Evolutionary conservation across 1,140 invertebrate genomes (phyloP), one percentile per base, ranked within the genome.

Genomic region (Berghia stephanieae): DNA sequence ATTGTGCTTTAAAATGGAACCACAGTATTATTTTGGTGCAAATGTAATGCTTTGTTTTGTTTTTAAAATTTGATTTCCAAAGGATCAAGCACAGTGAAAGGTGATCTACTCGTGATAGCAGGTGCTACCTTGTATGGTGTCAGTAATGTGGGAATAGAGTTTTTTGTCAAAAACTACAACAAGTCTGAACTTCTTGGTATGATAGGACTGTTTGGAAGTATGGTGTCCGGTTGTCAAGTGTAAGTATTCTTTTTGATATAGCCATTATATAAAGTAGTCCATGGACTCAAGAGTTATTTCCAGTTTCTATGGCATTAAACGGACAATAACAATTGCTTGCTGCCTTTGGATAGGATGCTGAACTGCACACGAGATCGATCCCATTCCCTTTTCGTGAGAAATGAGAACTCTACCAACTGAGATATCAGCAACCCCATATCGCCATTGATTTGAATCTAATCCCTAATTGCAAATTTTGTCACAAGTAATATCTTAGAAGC

Each of bases 101-200:
- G 95, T 27, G 95, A 96, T 86, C 93, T 96, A 92, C 89, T 96
- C 8, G 95, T 94, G 84, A 90, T 96, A 3, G 92, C 91, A n/a
- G 95, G 95, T 24, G 94, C 95, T 0, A 91, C 94, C 16, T 89
- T 96, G 0, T 96, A 95, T 88, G 95, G 94, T 3, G 90, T 95
- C 46, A 93, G 94, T 16, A 96, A 95, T 83, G 94, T 96, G 0
- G 91, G 94, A 2, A 93, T 96, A 91, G 95, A 97, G 88, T 92
- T 94, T 86, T 92, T 94, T 63, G 93, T 96, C 21, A 95, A 95
- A 88, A 93, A 92, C 27, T 93, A 94, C 77, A 93, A 94, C 76
- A 93, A 93, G 72, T 92, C 94, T 46, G 95, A 96, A 87, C 96
- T 95, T 86, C 91, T 97, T n/a, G 95, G 94, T 27, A 92, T 96